Conservation (phyloP, 2,113 vertebrate genomes). For the Brienomyrus brachyistius region DNA sequence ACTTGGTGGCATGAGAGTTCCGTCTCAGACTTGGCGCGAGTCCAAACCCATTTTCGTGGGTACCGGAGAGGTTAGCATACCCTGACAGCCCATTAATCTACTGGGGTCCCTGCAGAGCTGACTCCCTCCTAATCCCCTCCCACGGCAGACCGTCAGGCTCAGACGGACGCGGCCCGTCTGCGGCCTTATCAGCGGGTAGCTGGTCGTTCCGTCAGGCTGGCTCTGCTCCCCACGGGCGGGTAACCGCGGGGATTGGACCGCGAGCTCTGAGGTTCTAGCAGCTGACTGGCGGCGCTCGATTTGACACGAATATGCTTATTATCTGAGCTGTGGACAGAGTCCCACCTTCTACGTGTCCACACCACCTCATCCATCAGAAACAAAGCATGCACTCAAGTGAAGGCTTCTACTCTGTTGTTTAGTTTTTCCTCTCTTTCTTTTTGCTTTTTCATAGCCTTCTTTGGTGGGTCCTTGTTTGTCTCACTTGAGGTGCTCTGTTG, state of each 20-base stretch:
- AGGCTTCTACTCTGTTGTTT: no score
- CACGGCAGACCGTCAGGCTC: not conserved
- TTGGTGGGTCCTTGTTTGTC: not conserved
- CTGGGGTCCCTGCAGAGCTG: not conserved
- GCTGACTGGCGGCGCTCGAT: no score
- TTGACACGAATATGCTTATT: not conserved
- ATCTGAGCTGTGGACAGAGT: not conserved
- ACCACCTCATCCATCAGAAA: conserved; percentile 1
- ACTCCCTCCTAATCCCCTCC: not conserved
- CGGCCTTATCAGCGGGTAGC: not conserved
- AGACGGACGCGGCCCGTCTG: not conserved
- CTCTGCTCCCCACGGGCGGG: not conserved
- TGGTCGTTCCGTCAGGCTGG: not conserved
- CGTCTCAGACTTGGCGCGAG: not conserved
- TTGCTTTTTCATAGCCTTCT: not conserved
- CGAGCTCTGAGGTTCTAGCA: not conserved
- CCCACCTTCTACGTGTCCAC: not conserved
- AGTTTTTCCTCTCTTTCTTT: not conserved
- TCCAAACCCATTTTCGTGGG: conserved; percentile 19
- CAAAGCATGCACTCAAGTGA: no score
- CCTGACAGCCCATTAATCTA: conserved; percentile 21
- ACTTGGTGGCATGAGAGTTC: not conserved
- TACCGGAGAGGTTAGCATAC: conserved; percentile 13
- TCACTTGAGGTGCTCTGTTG: not conserved
- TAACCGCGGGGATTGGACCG: not conserved